A percentile compares a stretch with the other conserved stretches of the same genome.
Evolutionary conservation across 2,888 invertebrate species (phyloP).

Genomic region (Sussaba pulchella): DNA sequence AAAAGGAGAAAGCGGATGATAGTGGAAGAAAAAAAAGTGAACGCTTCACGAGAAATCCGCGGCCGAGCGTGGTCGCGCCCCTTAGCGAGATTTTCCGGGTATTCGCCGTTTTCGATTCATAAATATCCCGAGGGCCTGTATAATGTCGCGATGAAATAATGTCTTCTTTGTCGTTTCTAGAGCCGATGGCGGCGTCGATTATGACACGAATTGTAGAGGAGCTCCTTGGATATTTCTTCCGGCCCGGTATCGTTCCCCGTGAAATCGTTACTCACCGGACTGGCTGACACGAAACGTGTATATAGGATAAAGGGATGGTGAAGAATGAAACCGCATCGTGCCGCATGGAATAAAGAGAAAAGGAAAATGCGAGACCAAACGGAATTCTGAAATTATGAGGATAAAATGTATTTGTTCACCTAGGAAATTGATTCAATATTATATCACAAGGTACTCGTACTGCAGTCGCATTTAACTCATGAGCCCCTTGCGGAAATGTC

Average conservation of each 20-base stretch:
- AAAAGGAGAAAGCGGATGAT: conserved; percentile 24
- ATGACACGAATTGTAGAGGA: conserved; percentile 2
- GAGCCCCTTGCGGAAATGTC: conserved; percentile 37
- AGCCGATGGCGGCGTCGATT: conserved; percentile 44
- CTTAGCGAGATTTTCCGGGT: conserved; percentile 73
- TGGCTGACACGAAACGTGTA: conserved; percentile 4
- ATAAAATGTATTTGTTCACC: conserved; percentile 46
- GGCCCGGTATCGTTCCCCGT: conserved; percentile 58
- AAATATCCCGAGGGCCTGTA: conserved; percentile 75
- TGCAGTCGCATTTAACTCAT: conserved; percentile 3
- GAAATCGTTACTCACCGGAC: conserved; percentile 68
- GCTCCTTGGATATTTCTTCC: conserved; percentile 55
- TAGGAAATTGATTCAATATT: conserved; percentile 59
- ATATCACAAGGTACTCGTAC: conserved; percentile 33
- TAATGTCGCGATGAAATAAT: conserved; percentile 73
- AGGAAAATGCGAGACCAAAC: conserved; percentile 26
- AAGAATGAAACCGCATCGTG: conserved; percentile 2
- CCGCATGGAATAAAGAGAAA: conserved; percentile 7
- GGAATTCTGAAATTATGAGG: conserved; percentile 39
- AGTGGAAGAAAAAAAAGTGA: conserved; percentile 32
- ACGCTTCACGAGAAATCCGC: conserved; percentile 35
- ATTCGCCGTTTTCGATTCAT: conserved; percentile 75
- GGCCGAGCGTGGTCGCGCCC: conserved; percentile 38
- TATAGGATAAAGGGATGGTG: background rate
- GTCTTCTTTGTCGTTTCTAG: conserved; percentile 43